A percentile compares a stretch with the other conserved stretches of the same genome.
Evolutionary conservation across 1,140 invertebrate genomes (phyloP).

Genomic region (Drosophila orena): DNA sequence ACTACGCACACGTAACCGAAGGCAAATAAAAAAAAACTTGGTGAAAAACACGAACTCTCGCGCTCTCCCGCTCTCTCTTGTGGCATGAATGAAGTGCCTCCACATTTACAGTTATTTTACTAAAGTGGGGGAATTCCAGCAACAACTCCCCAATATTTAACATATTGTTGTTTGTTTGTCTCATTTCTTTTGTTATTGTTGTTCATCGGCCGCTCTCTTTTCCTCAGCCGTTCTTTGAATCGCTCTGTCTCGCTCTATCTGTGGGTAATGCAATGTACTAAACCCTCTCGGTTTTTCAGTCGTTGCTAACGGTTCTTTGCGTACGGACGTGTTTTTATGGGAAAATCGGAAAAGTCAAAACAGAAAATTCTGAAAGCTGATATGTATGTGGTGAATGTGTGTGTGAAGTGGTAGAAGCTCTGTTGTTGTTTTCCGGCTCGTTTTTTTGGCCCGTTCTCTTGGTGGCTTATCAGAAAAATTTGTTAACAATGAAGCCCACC

Average conservation of each 20-base stretch:
- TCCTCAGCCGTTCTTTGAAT: background rate
- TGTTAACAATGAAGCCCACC: constrained; percentile 53
- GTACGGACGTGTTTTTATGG: constrained; percentile 76
- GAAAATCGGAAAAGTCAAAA: constrained; percentile 11
- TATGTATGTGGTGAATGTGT: constrained; percentile 45
- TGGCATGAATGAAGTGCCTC: constrained; percentile 77
- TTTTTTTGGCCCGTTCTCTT: constrained; percentile 58
- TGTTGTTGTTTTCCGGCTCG: constrained; percentile 39
- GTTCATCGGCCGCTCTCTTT: constrained; percentile 14
- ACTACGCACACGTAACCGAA: constrained; percentile 66
- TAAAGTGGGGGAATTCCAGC: constrained; percentile 29
- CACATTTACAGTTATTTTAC: constrained; percentile 80
- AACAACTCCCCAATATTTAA: constrained; percentile 65
- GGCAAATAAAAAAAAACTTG: constrained; percentile 25
- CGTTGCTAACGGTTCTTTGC: constrained; percentile 84
- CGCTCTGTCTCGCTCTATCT: background rate
- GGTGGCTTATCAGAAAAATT: constrained; percentile 66
- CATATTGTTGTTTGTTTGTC: constrained; percentile 64
- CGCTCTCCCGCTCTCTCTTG: constrained; percentile 6
- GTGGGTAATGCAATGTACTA: constrained; percentile 26
- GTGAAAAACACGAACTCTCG: constrained; percentile 18
- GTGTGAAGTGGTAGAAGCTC: constrained; percentile 19
- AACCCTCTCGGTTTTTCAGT: constrained; percentile 55
- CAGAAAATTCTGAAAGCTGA: constrained; percentile 35
- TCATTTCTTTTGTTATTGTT: constrained; percentile 37